A percentile compares a stretch with the other conserved stretches of the same genome.
Evolutionary conservation across 2,113 vertebrate genomes (phyloP).

Genomic region (Platysteira castanea): DNA sequence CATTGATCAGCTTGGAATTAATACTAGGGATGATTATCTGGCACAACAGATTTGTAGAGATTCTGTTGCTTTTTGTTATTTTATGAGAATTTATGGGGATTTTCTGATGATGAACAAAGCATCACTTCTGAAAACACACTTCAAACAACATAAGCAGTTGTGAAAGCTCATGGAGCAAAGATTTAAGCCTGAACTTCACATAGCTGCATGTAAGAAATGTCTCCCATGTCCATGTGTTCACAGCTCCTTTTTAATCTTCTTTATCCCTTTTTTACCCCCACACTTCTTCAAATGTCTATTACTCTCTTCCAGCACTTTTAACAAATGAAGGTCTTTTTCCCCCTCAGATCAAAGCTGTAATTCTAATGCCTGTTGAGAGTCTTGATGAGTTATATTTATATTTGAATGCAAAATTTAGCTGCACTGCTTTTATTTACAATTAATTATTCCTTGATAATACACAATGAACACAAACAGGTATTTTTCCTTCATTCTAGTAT

Average conservation of each 20-base stretch:
- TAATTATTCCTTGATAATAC: neutral
- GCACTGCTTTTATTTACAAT: neutral
- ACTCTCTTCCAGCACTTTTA: neutral
- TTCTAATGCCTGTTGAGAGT: neutral
- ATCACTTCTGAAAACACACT: neutral
- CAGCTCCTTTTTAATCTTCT: neutral
- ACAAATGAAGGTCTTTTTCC: neutral
- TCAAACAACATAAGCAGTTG: neutral
- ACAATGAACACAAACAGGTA: neutral
- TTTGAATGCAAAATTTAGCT: neutral
- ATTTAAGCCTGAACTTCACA: neutral
- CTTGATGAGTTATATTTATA: neutral
- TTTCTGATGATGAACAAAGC: neutral
- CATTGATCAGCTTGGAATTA: neutral
- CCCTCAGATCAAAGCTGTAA: neutral
- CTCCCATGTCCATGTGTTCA: neutral
- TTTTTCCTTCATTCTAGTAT: neutral
- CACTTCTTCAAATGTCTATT: neutral
- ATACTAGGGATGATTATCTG: neutral
- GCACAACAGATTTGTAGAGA: neutral
- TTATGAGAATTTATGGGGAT: neutral
- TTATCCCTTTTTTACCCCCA: neutral
- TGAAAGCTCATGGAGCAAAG: neutral
- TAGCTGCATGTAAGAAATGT: neutral
- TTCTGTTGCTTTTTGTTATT: neutral